A percentile compares a stretch with the other conserved stretches of the same genome.
Conservation (phyloP, 2,888 invertebrate species). For the Volucella inflata region DNA sequence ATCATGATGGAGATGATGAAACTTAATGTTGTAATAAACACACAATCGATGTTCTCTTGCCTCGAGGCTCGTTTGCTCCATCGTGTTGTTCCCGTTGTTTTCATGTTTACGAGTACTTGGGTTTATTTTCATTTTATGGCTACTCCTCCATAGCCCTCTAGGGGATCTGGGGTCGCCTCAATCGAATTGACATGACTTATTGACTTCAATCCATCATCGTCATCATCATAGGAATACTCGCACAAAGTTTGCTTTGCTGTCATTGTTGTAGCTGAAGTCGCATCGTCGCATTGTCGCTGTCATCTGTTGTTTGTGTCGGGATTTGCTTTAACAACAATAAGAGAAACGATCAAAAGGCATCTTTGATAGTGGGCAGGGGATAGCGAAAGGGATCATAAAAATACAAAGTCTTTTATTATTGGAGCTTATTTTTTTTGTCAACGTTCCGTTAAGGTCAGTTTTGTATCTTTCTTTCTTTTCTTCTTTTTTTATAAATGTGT, state of each 20-base stretch:
- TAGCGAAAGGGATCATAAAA: no score
- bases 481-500: constrained; percentile 17
- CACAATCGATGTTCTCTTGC: constrained; percentile 71
- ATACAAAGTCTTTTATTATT: constrained; percentile 62
- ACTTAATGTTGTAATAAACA: constrained; percentile 73
- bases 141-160: constrained; percentile 48
- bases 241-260: constrained; percentile 12
- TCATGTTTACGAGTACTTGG: constrained; percentile 11
- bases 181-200: constrained; percentile 73
- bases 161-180: constrained; percentile 57
- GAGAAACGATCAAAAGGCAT: constrained; percentile 60
- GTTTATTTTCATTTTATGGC: constrained; percentile 47
- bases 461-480: background rate
- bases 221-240: constrained; percentile 28
- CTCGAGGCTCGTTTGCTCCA: constrained; percentile 18
- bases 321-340: constrained; percentile 4
- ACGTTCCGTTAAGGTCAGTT: constrained; percentile 35
- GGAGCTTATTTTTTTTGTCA: constrained; percentile 40
- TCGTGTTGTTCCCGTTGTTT: constrained; percentile 8
- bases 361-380: constrained; percentile 48
- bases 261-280: constrained; percentile 15
- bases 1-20: constrained; percentile 68
- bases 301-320: constrained; percentile 20
- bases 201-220: constrained; percentile 73
- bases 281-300: constrained; percentile 16